Conservation (phyloP, 2,797 vertebrate genomes). For the Semaprochilodus insignis region DNA sequence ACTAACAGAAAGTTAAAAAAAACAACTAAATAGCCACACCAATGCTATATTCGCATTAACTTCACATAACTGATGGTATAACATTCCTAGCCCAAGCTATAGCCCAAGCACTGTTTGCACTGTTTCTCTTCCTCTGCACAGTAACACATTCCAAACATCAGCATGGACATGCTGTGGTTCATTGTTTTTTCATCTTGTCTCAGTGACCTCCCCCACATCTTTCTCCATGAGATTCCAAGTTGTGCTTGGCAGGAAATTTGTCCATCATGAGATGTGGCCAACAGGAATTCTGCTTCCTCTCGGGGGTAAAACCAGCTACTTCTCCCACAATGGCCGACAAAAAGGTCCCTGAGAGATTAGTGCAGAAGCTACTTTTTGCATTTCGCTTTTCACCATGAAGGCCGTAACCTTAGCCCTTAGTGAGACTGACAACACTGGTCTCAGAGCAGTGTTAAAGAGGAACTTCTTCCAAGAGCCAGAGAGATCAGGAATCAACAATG, state of each 20-base stretch:
- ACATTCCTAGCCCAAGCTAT: no score
- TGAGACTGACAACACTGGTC: slow-evolving; percentile 35
- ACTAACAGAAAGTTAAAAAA: no score
- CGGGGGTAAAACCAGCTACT: slow-evolving; percentile 68
- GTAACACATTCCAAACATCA: slow-evolving; percentile 22
- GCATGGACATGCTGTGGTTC: not conserved
- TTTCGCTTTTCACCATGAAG: slow-evolving; percentile 1
- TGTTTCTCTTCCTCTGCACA: not conserved
- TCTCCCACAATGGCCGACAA: slow-evolving; percentile 55
- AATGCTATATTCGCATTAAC: no score
- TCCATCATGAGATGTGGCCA: slow-evolving; percentile 58
- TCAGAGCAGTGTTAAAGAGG: slow-evolving; percentile 55
- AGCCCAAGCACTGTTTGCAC: no score
- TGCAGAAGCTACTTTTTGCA: slow-evolving; percentile 19
- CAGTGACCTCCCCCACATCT: slow-evolving; percentile 49
- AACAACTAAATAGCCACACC: no score
- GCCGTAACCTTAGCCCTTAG: slow-evolving; percentile 22
- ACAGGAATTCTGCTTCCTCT: slow-evolving; percentile 79
- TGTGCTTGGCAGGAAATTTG: slow-evolving; percentile 68
- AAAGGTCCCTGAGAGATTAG: not conserved
- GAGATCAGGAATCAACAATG: slow-evolving; percentile 71
- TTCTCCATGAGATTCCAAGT: slow-evolving; percentile 32
- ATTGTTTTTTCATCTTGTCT: slow-evolving; percentile 24
- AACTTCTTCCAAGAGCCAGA: slow-evolving; percentile 34
- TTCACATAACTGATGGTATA: no score